Evolutionary conservation across 2,113 vertebrate genomes (phyloP).

Genomic region (Porphyrio hochstetteri): DNA sequence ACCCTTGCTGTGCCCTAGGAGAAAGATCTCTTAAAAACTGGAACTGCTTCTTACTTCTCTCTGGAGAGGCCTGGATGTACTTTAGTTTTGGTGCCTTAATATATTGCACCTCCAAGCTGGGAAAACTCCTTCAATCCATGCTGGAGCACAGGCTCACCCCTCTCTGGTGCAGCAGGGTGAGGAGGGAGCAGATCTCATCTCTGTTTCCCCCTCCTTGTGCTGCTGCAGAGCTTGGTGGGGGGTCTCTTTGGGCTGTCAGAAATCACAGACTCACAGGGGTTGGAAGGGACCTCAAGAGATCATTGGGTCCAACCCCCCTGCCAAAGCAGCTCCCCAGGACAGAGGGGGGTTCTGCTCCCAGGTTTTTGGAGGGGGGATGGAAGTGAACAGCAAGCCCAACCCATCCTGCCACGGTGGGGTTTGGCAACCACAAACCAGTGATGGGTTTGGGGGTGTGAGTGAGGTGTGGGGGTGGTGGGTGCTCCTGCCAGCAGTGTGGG

Average conservation of each 20-base stretch:
- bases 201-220: rapidly evolving
- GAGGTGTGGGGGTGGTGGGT: neutral
- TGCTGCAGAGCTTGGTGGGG: neutral
- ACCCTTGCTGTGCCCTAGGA: neutral
- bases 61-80: neutral
- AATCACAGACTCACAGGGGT: neutral
- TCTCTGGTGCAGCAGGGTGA: neutral
- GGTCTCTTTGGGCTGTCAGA: neutral
- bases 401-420: neutral
- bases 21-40: neutral
- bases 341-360: neutral
- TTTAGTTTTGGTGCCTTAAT: conserved; percentile 16
- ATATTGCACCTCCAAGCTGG: conserved; percentile 1
- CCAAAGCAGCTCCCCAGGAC: too few relatives aligned
- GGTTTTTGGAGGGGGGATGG: neutral
- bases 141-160: neutral
- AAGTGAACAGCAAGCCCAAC: neutral
- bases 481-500: neutral
- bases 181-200: neutral
- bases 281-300: too few relatives aligned
- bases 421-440: neutral
- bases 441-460: neutral
- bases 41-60: neutral
- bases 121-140: neutral
- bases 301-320: too few relatives aligned